phyloP scores from a whole-genome alignment of 2,888 invertebrate species.

The Melieria picta region DNA sequence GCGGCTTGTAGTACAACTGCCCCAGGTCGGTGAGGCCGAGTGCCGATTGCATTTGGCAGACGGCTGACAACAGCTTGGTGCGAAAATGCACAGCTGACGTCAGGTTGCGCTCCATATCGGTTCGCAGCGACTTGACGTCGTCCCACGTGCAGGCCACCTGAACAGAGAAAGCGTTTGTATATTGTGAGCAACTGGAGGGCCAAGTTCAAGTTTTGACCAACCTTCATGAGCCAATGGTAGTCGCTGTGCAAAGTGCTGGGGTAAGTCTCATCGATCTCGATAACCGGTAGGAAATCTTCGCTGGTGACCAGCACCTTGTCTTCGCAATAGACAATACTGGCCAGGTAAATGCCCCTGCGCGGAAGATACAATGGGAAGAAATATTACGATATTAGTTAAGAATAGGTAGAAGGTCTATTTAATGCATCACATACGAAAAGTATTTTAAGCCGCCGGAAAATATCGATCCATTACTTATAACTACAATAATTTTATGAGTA shows the following conservation, averaged over 20 bases:
- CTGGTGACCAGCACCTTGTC: constrained; percentile 96
- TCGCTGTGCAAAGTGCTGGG: constrained; percentile 91
- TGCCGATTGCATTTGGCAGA: constrained; percentile 91
- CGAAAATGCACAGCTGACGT: constrained; percentile 92
- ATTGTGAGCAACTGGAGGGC: neutral
- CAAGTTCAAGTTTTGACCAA: constrained; percentile 53
- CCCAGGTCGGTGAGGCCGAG: constrained; percentile 93
- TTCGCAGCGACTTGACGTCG: constrained; percentile 89
- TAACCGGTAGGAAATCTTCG: constrained; percentile 95
- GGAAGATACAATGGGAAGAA: too few species aligned
- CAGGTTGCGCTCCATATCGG: constrained; percentile 94
- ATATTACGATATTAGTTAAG: neutral
- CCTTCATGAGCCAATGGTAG: constrained; percentile 98
- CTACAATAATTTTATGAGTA: too few species aligned
- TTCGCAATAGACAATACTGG: constrained; percentile 93
- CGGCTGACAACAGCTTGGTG: constrained; percentile 90
- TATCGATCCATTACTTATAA: too few species aligned
- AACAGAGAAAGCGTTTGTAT: neutral
- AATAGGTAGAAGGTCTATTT: neutral
- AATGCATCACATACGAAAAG: neutral
- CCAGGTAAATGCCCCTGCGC: constrained; percentile 89
- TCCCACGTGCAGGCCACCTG: constrained; percentile 97
- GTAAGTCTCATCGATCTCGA: constrained; percentile 96
- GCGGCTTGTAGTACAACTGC: constrained; percentile 90
- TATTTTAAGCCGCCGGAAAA: too few species aligned